Evolutionary conservation across 2,797 vertebrate species (phyloP).

Genomic region (Sebastes matsubarae): DNA sequence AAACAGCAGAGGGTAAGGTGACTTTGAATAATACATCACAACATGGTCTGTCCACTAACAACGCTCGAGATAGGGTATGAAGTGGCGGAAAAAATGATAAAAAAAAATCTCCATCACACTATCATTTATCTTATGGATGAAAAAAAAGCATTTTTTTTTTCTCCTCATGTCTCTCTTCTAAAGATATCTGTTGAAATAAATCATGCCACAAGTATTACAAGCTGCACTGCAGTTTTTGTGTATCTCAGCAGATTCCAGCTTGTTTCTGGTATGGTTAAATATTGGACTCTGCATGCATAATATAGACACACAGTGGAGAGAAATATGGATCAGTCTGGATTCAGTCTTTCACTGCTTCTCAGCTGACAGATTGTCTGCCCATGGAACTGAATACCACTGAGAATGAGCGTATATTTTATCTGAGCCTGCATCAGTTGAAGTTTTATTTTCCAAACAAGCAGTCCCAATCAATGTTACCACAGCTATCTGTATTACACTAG

Average conservation of each 20-base stretch:
- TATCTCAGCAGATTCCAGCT: slow-evolving; percentile 46
- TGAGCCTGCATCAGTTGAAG: slow-evolving; percentile 12
- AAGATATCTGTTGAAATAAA: slow-evolving; percentile 53
- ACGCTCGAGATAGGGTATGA: neutral
- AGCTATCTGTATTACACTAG: neutral
- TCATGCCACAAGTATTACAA: slow-evolving; percentile 44
- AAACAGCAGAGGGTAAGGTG: slow-evolving; percentile 12
- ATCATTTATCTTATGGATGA: slow-evolving; percentile 28
- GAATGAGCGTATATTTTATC: slow-evolving; percentile 18
- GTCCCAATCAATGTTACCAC: slow-evolving; percentile 7
- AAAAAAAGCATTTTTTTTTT: slow-evolving; percentile 3
- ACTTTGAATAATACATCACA: slow-evolving; percentile 54
- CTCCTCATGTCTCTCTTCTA: neutral
- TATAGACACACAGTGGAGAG: slow-evolving; percentile 10
- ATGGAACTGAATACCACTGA: slow-evolving; percentile 20
- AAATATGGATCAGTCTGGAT: slow-evolving; percentile 41
- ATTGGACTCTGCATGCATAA: slow-evolving; percentile 46
- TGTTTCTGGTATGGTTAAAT: slow-evolving; percentile 48
- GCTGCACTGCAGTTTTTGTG: slow-evolving; percentile 24
- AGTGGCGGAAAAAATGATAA: neutral
- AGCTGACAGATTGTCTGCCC: slow-evolving; percentile 12
- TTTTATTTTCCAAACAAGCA: slow-evolving; percentile 21
- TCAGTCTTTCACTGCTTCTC: slow-evolving; percentile 9
- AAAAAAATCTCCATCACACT: slow-evolving; percentile 18
- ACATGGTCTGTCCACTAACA: slow-evolving; percentile 1